These are phyloP conservation scores for Molothrus aeneus DNA, from an alignment of 2,797 vertebrate species.

Conservation along the genomic window DNA sequence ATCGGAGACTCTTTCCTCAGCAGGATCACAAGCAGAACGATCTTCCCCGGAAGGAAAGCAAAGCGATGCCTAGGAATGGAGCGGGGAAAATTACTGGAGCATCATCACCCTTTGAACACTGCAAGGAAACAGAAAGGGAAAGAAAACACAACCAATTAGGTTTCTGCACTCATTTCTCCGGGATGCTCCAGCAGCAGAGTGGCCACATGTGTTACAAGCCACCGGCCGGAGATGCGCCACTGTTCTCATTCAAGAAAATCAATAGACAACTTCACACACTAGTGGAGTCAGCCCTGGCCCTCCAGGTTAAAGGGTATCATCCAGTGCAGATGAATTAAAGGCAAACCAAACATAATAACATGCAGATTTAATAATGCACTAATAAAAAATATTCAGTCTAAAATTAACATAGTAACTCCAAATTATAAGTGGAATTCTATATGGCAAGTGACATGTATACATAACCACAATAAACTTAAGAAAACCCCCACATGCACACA, in stretches of 20 bases:
- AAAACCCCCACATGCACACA: background rate
- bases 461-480: background rate
- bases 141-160: slow-evolving; percentile 62
- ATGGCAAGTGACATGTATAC: background rate
- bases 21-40: slow-evolving; percentile 67
- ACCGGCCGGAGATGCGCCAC: slow-evolving; percentile 48
- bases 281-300: slow-evolving; percentile 73
- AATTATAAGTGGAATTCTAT: slow-evolving; percentile 23
- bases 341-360: slow-evolving; percentile 59
- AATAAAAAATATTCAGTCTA: slow-evolving; percentile 53
- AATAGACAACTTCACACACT: slow-evolving; percentile 78
- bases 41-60: slow-evolving; percentile 71
- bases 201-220: slow-evolving; percentile 65
- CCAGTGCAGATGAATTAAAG: slow-evolving; percentile 61
- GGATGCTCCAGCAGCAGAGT: slow-evolving; percentile 51
- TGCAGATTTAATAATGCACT: slow-evolving; percentile 37
- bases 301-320: slow-evolving; percentile 75
- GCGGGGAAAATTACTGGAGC: slow-evolving; percentile 73
- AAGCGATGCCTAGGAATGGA: slow-evolving; percentile 63
- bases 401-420: slow-evolving; percentile 55
- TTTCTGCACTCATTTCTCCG: background rate
- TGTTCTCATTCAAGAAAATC: slow-evolving; percentile 76
- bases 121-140: slow-evolving; percentile 64
- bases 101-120: slow-evolving; percentile 73
- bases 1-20: slow-evolving; percentile 82